Conservation (phyloP, 1,140 invertebrate species). For the Episyrphus balteatus region DNA sequence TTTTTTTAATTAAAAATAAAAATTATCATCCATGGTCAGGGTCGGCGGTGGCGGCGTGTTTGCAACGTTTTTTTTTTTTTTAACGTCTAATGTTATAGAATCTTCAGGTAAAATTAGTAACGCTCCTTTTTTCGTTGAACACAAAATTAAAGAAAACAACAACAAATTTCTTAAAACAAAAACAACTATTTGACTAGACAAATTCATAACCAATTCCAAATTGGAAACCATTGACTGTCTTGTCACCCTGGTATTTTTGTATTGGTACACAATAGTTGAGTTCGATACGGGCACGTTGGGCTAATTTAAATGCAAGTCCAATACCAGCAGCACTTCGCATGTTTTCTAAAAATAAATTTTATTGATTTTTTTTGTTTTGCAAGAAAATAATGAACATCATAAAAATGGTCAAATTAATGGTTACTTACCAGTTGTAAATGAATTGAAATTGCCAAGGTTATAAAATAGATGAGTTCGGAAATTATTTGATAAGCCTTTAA, state of each 20-base stretch:
- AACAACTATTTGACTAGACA: conserved; percentile 9
- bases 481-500: conserved; percentile 28
- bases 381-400: background rate
- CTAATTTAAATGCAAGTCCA: conserved; percentile 30
- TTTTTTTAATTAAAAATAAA: too few species aligned
- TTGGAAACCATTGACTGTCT: conserved; percentile 24
- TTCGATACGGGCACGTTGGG: conserved; percentile 33
- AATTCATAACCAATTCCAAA: conserved; percentile 36
- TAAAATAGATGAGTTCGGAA: conserved; percentile 36
- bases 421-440: conserved; percentile 22
- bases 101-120: too few species aligned
- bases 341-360: conserved; percentile 16
- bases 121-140: too few species aligned
- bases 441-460: conserved; percentile 31
- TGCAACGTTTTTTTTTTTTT: too few species aligned
- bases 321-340: conserved; percentile 29
- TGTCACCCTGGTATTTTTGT: conserved; percentile 17
- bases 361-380: background rate
- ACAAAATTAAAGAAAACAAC: background rate
- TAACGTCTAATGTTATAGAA: too few species aligned
- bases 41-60: too few species aligned
- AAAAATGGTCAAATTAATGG: background rate
- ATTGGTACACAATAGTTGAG: conserved; percentile 34
- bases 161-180: background rate
- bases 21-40: too few species aligned